Evolutionary conservation across 1,140 invertebrate species (phyloP).

Genomic region (Drosophila ambigua): DNA sequence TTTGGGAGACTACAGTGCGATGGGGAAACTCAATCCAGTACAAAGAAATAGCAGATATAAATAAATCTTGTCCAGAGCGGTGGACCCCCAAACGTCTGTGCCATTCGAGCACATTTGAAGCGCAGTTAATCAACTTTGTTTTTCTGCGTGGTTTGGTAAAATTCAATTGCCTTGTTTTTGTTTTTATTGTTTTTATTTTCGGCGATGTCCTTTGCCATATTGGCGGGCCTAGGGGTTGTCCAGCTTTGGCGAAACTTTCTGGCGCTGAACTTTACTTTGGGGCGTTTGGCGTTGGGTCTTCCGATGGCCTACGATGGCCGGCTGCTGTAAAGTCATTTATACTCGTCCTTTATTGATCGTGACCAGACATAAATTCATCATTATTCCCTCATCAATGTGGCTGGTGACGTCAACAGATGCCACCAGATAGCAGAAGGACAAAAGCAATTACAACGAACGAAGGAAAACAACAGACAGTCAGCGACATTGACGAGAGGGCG

Average conservation of each 20-base stretch:
- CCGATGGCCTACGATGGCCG: background rate
- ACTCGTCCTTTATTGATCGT: constrained; percentile 56
- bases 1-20: background rate
- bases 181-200: constrained; percentile 38
- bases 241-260: constrained; percentile 33
- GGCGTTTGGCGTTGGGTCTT: constrained; percentile 22
- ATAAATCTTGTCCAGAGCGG: constrained; percentile 28
- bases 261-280: constrained; percentile 21
- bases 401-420: constrained; percentile 67
- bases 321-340: constrained; percentile 49
- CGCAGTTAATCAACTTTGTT: constrained; percentile 53
- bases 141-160: constrained; percentile 38
- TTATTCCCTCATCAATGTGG: constrained; percentile 30
- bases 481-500: constrained; percentile 16
- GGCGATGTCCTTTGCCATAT: constrained; percentile 36
- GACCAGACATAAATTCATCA: constrained; percentile 80
- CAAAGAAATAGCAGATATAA: constrained; percentile 26
- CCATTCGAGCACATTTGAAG: constrained; percentile 30
- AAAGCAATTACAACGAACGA: constrained; percentile 39
- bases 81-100: constrained; percentile 1
- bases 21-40: constrained; percentile 21
- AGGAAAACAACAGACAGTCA: background rate
- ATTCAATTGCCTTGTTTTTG: constrained; percentile 39
- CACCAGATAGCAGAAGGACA: constrained; percentile 21
- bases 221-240: constrained; percentile 21